Base-by-base conservation (phyloP, 1,140 invertebrate genomes). In the Patella vulgata region DNA sequence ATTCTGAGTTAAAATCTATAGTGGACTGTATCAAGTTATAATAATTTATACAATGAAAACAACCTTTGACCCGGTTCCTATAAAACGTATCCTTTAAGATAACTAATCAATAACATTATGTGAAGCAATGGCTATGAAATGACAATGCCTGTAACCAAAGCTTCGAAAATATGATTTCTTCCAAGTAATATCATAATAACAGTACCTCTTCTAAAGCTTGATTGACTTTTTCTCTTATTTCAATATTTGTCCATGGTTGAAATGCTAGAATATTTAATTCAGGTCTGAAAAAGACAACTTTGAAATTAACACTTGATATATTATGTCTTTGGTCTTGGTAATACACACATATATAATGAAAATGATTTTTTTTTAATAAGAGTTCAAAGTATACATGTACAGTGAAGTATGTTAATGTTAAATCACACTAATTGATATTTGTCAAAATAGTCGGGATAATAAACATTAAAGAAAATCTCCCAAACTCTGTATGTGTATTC, bases 201-300 rank as follows among this genome's bases (percentile, higher is more conserved):
- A n/a, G n/a, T 82, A 92, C 90, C 84, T 91, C 87, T 86, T 90
- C 89, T 68, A 91, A 83, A 40, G 90, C 88, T 70, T 86, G 77
- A 83, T 91, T 90, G 30, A 91, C 82, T 76, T 89, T 87, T 73
- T 88, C 84, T 60, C 87, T 87, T 66, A 91, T 85, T 52, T 86
- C 82, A 11, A 92, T 70, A 64, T 88, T 87, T 46, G 85, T 87
- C 90, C 90, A 91, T 39, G 90, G 90, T 64, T 88, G 86, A 42
- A 83, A 78, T 23, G 81, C 81, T 48, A 84, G 66, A n/a, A 84
- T 77, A 64, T 83, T 85, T 52, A 83, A 63, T 55, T 85, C 84
- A 44, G 82, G 79, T 72, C 82, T 84, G 61, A 52, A 74, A 71
- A 4, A 59, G 53, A 53, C n/a, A 54, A 59, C 30, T 46, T 40